Evolutionary conservation across 1,140 invertebrate genomes (phyloP).

Genomic region (Orius laevigatus): DNA sequence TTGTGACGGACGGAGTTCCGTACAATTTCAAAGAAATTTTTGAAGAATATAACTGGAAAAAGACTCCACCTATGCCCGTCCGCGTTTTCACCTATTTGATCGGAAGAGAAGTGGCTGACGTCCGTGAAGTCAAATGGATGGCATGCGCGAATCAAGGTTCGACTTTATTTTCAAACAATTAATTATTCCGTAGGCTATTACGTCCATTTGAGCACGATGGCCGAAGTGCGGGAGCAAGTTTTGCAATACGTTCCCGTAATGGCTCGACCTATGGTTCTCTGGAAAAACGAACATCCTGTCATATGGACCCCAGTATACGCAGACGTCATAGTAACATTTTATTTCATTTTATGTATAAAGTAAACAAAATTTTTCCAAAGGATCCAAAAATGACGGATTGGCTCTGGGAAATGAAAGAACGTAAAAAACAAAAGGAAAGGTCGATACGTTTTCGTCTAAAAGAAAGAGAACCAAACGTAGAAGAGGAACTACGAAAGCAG

Average conservation of each 20-base stretch:
- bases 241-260: slow-evolving; percentile 82
- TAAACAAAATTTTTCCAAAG: slow-evolving; percentile 26
- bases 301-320: slow-evolving; percentile 89
- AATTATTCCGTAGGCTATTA: slow-evolving; percentile 54
- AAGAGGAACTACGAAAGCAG: slow-evolving; percentile 25
- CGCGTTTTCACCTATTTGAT: slow-evolving; percentile 96
- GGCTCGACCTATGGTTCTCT: slow-evolving; percentile 70
- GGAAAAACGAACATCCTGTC: slow-evolving; percentile 55
- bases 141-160: slow-evolving; percentile 80
- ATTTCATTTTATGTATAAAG: slow-evolving; percentile 11
- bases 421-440: slow-evolving; percentile 53
- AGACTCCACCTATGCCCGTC: slow-evolving; percentile 55
- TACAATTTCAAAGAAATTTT: slow-evolving; percentile 86
- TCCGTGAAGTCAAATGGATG: slow-evolving; percentile 85
- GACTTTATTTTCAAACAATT: not conserved
- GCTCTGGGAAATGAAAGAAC: slow-evolving; percentile 68
- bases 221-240: slow-evolving; percentile 88
- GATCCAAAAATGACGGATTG: slow-evolving; percentile 78
- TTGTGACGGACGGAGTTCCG: slow-evolving; percentile 94
- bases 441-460: slow-evolving; percentile 39
- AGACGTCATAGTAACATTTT: slow-evolving; percentile 54
- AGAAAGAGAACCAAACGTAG: slow-evolving; percentile 31
- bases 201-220: slow-evolving; percentile 78
- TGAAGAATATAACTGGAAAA: slow-evolving; percentile 66
- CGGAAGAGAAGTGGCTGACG: slow-evolving; percentile 71